These are phyloP conservation scores for Dreissena rostriformis DNA, from an alignment of 1,140 invertebrate species.

Conservation along the genomic window DNA sequence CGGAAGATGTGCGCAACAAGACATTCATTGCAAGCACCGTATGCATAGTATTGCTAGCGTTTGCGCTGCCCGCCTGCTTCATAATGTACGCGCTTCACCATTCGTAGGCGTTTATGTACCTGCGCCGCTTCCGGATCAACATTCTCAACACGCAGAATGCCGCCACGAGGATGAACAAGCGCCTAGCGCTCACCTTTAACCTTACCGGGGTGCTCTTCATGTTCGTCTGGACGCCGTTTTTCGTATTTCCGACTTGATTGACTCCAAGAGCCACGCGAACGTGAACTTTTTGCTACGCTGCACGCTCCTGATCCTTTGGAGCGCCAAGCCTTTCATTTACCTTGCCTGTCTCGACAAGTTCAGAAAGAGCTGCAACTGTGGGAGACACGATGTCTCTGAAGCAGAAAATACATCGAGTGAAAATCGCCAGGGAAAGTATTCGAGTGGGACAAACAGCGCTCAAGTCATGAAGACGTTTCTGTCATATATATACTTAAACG, in stretches of 20 bases:
- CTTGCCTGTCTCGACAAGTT: conserved; percentile 13
- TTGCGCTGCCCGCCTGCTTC: background rate
- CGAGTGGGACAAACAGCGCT: too few species aligned
- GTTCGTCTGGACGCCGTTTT: conserved; percentile 18
- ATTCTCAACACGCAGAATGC: background rate
- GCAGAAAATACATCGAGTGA: too few species aligned
- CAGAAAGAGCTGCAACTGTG: background rate
- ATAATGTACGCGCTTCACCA: background rate
- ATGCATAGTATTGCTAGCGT: background rate
- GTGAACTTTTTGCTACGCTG: conserved; percentile 21
- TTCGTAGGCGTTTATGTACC: background rate
- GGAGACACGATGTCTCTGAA: too few species aligned
- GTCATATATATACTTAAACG: too few species aligned
- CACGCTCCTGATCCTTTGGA: conserved; percentile 3
- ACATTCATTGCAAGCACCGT: background rate
- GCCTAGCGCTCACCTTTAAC: conserved; percentile 17
- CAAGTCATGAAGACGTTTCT: too few species aligned
- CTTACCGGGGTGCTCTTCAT: conserved; percentile 8
- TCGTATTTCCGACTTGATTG: background rate
- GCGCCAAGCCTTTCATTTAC: conserved; percentile 23
- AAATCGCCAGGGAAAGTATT: too few species aligned
- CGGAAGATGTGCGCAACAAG: background rate
- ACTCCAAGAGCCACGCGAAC: background rate
- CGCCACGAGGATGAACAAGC: conserved; percentile 5
- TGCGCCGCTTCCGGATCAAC: background rate